Percentiles rank a stretch among this genome's conserved stretches.
Conservation (phyloP, 2,888 invertebrate species). For the Ceramica pisi region DNA sequence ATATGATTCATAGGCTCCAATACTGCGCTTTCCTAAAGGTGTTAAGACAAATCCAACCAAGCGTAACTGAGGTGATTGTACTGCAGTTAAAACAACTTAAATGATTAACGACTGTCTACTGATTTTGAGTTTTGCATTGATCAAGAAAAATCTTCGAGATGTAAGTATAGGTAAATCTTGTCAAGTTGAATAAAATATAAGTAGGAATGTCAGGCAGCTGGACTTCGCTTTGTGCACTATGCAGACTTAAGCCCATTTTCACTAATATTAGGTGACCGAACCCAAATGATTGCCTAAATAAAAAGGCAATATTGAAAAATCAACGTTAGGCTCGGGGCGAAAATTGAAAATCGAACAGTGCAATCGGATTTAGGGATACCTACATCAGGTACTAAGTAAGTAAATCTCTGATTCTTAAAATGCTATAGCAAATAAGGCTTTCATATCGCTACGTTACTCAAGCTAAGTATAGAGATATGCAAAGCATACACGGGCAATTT, state of each 20-base stretch:
- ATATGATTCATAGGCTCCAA: conserved; percentile 12
- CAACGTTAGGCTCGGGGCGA: too few relatives aligned
- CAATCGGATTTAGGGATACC: background rate
- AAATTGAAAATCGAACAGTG: background rate
- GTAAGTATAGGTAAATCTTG: too few relatives aligned
- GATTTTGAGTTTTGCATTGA: background rate
- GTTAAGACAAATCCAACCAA: conserved; percentile 38
- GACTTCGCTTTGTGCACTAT: too few relatives aligned
- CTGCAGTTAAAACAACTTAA: conserved; percentile 36
- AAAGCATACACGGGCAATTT: conserved; percentile 32
- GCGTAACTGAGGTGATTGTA: conserved; percentile 42
- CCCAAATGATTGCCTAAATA: background rate
- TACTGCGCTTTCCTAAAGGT: conserved; percentile 26
- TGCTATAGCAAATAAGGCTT: background rate
- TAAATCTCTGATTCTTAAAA: background rate
- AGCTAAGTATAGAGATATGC: background rate
- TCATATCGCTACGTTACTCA: background rate
- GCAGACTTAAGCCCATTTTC: background rate
- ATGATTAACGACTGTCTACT: conserved; percentile 11
- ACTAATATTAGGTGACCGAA: background rate
- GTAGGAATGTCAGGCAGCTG: too few relatives aligned
- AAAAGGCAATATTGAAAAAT: background rate
- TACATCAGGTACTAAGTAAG: background rate
- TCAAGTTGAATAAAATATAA: too few relatives aligned
- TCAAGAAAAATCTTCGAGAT: too few relatives aligned